Conservation (phyloP, 2,113 vertebrate species). For the Aegithalos caudatus region DNA sequence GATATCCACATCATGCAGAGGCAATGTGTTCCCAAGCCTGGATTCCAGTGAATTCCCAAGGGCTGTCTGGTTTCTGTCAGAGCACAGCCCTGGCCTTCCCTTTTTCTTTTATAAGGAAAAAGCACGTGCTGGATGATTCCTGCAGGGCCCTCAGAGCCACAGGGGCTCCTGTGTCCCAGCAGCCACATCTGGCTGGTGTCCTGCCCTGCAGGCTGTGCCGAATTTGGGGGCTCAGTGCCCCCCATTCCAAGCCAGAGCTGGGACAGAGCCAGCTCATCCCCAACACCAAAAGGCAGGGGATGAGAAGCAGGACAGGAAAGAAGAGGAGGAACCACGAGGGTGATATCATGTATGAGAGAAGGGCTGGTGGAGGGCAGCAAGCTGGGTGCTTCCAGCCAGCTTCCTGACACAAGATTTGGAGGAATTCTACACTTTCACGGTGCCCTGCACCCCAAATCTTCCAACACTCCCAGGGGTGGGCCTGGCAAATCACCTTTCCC, state of each 20-base stretch:
- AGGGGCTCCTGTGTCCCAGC: background rate
- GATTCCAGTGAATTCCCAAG: background rate
- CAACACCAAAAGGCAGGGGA: background rate
- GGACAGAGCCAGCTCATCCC: background rate
- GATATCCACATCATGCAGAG: fast-evolving
- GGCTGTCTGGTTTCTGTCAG: conserved; percentile 7
- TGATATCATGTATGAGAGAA: background rate
- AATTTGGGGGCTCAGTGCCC: fast-evolving
- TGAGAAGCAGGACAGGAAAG: conserved; percentile 11
- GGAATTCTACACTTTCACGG: fast-evolving
- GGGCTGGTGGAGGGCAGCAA: conserved; percentile 4
- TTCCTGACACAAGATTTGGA: background rate
- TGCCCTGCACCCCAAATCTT: background rate
- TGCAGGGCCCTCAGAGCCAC: background rate
- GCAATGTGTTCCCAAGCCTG: background rate
- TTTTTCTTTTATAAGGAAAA: background rate
- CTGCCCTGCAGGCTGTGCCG: background rate
- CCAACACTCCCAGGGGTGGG: background rate
- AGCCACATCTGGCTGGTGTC: background rate
- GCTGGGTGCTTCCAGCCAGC: background rate
- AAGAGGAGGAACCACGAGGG: background rate
- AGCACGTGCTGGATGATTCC: background rate
- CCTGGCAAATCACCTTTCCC: background rate
- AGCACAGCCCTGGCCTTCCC: background rate
- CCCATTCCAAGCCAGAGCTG: fast-evolving